phyloP scores from a whole-genome alignment of 2,888 invertebrate genomes.

The Drosophila mettleri region DNA sequence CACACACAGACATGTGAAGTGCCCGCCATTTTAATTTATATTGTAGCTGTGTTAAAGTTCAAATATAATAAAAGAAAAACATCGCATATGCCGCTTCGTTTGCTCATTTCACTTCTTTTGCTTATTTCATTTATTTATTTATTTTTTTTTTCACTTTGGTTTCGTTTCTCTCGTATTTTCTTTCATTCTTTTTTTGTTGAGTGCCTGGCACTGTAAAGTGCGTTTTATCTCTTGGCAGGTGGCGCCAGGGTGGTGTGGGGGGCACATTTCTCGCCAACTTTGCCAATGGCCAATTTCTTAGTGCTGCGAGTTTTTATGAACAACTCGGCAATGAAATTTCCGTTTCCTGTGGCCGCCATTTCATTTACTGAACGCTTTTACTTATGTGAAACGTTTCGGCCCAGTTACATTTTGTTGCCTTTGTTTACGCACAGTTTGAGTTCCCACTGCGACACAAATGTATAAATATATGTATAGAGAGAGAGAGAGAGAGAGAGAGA shows the following conservation, averaged over 20 bases:
- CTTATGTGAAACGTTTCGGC: slow-evolving; percentile 5
- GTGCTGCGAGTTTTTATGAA: slow-evolving; percentile 54
- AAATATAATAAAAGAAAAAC: slow-evolving; percentile 68
- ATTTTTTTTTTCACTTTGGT: neutral
- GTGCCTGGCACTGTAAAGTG: slow-evolving; percentile 57
- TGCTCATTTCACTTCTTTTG: slow-evolving; percentile 20
- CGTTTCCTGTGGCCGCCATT: slow-evolving; percentile 62
- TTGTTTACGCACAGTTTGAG: slow-evolving; percentile 2
- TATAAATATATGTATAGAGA: neutral
- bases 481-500: neutral
- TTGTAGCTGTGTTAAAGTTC: slow-evolving; percentile 75
- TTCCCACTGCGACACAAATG: neutral
- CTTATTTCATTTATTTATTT: neutral
- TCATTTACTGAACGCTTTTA: slow-evolving; percentile 46
- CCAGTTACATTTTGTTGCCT: slow-evolving; percentile 13
- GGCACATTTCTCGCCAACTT: slow-evolving; percentile 40
- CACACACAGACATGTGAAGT: slow-evolving; percentile 33
- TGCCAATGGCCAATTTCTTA: slow-evolving; percentile 63
- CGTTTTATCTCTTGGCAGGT: slow-evolving; percentile 69
- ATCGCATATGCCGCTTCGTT: slow-evolving; percentile 45
- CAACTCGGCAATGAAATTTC: slow-evolving; percentile 62
- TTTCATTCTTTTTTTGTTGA: slow-evolving; percentile 4
- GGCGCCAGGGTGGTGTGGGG: slow-evolving; percentile 8
- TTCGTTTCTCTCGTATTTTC: neutral
- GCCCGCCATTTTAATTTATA: slow-evolving; percentile 75